These are phyloP conservation scores for Eretmochelys imbricata DNA, from an alignment of 2,113 vertebrate species.

Conservation along the genomic window DNA sequence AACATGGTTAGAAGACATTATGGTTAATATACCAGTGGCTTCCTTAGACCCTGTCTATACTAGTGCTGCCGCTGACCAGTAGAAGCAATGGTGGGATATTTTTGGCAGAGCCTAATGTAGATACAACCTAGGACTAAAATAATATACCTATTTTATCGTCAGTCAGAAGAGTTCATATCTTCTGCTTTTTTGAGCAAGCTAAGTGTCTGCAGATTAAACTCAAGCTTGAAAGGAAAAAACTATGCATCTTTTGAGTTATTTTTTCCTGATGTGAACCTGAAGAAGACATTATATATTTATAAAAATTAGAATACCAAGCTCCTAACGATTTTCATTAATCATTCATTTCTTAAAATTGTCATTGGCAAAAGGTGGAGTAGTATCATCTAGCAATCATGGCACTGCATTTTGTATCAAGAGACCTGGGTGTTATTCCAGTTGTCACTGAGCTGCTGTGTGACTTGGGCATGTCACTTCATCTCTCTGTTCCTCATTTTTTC, in stretches of 20 bases:
- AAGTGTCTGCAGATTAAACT: rapidly evolving
- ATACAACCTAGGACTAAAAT: no score
- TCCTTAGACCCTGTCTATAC: no score
- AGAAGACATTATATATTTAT: neutral
- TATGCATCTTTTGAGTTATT: rapidly evolving
- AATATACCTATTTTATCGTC: no score
- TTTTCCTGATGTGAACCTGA: neutral
- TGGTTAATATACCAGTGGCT: no score
- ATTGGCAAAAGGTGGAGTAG: neutral
- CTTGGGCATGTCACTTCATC: neutral
- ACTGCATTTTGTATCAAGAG: neutral
- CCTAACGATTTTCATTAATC: neutral
- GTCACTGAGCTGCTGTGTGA: neutral
- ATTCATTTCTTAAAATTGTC: neutral
- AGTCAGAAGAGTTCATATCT: no score
- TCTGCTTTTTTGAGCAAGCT: rapidly evolving
- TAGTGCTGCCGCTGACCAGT: no score
- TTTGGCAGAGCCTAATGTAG: no score
- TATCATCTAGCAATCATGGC: neutral
- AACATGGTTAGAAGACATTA: no score
- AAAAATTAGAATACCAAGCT: neutral
- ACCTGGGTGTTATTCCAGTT: neutral
- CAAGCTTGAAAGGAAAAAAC: neutral
- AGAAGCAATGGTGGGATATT: no score
- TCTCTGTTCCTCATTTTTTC: neutral